Conservation (phyloP, 2,797 vertebrate species). For the Thunnus albacares region DNA sequence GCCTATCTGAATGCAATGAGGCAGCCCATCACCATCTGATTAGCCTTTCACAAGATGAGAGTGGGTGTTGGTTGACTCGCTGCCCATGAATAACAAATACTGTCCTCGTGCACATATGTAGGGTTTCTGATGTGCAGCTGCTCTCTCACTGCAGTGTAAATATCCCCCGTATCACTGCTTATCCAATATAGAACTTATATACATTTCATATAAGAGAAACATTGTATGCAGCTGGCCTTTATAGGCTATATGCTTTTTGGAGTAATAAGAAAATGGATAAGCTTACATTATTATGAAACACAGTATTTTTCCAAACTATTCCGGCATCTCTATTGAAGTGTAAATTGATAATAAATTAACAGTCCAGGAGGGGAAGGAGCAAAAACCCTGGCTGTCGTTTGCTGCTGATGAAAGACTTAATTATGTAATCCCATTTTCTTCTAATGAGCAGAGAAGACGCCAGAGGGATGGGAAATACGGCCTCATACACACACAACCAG, state of each 20-base stretch:
- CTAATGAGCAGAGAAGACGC: slow-evolving; percentile 63
- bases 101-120: slow-evolving; percentile 6
- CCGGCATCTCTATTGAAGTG: slow-evolving; percentile 65
- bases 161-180: neutral
- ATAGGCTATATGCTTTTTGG: neutral
- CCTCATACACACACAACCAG: neutral
- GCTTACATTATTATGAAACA: slow-evolving; percentile 22
- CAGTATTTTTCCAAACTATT: slow-evolving; percentile 45
- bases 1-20: slow-evolving; percentile 53
- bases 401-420: slow-evolving; percentile 74
- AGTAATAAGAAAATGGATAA: neutral
- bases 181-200: neutral
- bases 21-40: slow-evolving; percentile 47
- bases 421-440: slow-evolving; percentile 80
- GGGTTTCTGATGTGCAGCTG: slow-evolving; percentile 24
- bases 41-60: slow-evolving; percentile 51
- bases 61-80: slow-evolving; percentile 16
- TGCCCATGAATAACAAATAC: slow-evolving; percentile 55
- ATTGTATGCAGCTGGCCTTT: neutral
- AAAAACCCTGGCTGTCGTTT: slow-evolving; percentile 41
- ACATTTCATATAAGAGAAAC: neutral
- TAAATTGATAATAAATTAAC: slow-evolving; percentile 69
- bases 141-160: slow-evolving; percentile 12
- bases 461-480: slow-evolving; percentile 45
- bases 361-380: slow-evolving; percentile 17